phyloP scores from a whole-genome alignment of 2,113 vertebrate species.

The Myiozetetes cayanensis region DNA sequence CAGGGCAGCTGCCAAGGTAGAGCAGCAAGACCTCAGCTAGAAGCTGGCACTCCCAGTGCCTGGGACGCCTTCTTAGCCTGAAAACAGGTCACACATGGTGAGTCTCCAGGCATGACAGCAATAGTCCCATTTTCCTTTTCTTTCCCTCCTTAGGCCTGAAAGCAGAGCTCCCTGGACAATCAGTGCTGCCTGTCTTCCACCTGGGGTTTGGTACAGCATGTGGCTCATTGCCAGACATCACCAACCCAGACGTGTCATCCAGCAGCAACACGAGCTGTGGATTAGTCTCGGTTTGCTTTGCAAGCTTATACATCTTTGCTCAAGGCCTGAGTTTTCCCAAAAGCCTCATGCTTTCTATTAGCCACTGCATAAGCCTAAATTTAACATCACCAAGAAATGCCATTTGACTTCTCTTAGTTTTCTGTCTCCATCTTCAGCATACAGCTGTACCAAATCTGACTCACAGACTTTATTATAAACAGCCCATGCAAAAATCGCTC shows the following conservation, averaged over 20 bases:
- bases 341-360: neutral
- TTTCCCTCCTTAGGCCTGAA: neutral
- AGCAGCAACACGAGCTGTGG: neutral
- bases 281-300: neutral
- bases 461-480: neutral
- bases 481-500: neutral
- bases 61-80: neutral
- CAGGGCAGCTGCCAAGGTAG: neutral
- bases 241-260: fast-evolving
- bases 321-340: neutral
- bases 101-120: neutral
- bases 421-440: neutral
- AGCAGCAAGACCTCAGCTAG: neutral
- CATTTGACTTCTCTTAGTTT: neutral
- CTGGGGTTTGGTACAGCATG: fast-evolving
- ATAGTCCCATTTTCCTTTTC: neutral
- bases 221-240: neutral
- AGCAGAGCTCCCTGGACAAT: neutral
- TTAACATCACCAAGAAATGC: neutral
- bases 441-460: neutral
- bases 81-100: neutral
- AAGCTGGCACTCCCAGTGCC: fast-evolving
- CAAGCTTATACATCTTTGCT: neutral
- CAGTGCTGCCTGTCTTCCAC: neutral
- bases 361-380: neutral